A percentile compares a stretch with the other conserved stretches of the same genome.
Conservation (phyloP, 2,888 invertebrate genomes). For the Stenchaetothrips biformis region DNA sequence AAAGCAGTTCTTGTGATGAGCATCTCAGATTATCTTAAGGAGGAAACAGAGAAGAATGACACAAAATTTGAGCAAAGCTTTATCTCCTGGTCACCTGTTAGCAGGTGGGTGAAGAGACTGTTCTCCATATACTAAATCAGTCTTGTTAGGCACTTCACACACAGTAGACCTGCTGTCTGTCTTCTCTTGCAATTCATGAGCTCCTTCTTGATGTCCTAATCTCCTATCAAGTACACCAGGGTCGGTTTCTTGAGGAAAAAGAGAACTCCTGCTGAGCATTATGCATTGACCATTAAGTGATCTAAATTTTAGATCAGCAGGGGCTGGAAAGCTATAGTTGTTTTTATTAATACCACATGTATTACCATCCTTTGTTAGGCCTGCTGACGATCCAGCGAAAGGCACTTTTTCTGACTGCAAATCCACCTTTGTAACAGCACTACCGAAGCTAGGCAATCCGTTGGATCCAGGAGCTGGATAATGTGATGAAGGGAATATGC, state of each 20-base stretch:
- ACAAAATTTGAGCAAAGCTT: background rate
- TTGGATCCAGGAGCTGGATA: background rate
- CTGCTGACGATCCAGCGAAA: background rate
- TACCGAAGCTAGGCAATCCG: background rate
- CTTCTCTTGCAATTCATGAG: constrained; percentile 14
- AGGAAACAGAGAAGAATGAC: background rate
- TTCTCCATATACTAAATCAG: background rate
- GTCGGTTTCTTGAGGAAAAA: background rate
- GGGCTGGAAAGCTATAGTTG: too few relatives aligned
- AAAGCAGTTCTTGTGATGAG: too few relatives aligned
- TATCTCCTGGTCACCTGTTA: background rate
- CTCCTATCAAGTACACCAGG: background rate
- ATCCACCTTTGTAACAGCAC: background rate
- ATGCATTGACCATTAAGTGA: too few relatives aligned
- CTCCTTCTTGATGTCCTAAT: background rate
- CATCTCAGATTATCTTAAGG: background rate
- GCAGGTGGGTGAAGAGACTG: constrained; percentile 10
- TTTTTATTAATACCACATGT: too few relatives aligned
- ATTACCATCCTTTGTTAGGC: too few relatives aligned
- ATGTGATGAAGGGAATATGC: background rate
- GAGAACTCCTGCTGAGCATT: too few relatives aligned
- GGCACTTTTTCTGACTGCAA: background rate
- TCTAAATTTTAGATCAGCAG: too few relatives aligned
- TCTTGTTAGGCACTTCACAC: constrained; percentile 9
- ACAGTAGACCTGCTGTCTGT: background rate